These are phyloP conservation scores for Heliothis virescens DNA, from an alignment of 1,140 invertebrate genomes.

Conservation along the genomic window DNA sequence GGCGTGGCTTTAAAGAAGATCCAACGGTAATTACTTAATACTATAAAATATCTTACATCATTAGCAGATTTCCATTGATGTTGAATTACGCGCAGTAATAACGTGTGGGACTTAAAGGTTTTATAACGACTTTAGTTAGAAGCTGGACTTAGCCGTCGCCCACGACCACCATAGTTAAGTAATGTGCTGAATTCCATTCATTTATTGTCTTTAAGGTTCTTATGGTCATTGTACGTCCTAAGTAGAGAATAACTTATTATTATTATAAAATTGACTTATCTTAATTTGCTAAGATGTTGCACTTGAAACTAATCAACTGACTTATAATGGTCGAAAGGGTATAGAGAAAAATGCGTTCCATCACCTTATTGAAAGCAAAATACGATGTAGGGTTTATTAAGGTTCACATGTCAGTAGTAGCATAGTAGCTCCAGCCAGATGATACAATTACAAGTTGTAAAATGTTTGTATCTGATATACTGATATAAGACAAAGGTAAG, in stretches of 20 bases:
- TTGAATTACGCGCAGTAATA: conserved; percentile 28
- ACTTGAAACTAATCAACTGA: no score
- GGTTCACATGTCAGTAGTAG: not conserved
- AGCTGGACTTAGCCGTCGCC: conserved; percentile 35
- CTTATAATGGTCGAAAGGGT: no score
- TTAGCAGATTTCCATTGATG: conserved; percentile 13
- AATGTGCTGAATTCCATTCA: not conserved
- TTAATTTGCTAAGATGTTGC: no score
- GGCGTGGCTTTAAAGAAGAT: conserved; percentile 31
- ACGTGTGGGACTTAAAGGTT: conserved; percentile 29
- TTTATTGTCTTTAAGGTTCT: not conserved
- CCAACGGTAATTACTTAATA: not conserved
- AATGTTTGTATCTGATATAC: conserved; percentile 7
- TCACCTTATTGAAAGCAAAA: no score
- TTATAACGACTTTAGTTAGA: conserved; percentile 32
- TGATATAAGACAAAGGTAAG: conserved; percentile 15
- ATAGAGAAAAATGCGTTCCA: no score
- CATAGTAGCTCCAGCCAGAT: no score
- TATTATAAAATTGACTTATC: no score
- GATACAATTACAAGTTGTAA: conserved; percentile 8
- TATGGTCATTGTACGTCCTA: not conserved
- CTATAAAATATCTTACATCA: conserved; percentile 2
- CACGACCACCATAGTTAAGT: conserved; percentile 14
- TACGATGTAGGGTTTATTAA: not conserved
- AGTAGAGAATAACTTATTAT: no score